phyloP scores from a whole-genome alignment of 2,797 vertebrate species.

The Sitta carolinensis region DNA sequence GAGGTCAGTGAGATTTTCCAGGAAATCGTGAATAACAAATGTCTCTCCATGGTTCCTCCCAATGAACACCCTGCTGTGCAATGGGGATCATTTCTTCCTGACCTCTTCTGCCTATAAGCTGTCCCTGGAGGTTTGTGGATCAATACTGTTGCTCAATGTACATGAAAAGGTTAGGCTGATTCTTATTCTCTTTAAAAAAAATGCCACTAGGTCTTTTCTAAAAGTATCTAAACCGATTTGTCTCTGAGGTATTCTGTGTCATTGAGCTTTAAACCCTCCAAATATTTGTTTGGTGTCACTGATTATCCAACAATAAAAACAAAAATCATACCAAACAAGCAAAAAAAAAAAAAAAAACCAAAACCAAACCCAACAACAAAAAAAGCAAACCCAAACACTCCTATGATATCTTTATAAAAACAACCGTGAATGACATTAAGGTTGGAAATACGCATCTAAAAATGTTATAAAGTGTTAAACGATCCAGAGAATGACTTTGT shows the following conservation, averaged over 20 bases:
- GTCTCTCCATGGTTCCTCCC: background rate
- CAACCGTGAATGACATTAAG: background rate
- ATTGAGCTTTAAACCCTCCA: background rate
- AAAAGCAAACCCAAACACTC: background rate
- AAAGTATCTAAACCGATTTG: background rate
- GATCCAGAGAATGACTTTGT: background rate
- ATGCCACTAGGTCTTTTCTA: background rate
- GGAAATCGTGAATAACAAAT: background rate
- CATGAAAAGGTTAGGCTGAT: slow-evolving; percentile 1
- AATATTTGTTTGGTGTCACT: slow-evolving; percentile 16
- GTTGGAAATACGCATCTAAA: background rate
- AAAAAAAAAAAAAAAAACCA: no score
- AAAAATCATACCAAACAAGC: background rate
- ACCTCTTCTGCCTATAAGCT: background rate
- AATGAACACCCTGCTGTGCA: background rate
- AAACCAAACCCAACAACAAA: no score
- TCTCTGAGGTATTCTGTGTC: background rate
- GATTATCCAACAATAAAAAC: background rate
- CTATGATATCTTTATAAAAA: background rate
- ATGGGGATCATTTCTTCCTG: background rate
- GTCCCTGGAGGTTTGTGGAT: background rate
- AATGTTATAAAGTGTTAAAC: background rate
- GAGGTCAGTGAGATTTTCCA: background rate
- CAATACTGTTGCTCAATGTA: background rate
- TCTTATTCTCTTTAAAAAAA: background rate